Conservation (phyloP, 2,888 invertebrate genomes). For the Acronicta leporina region DNA sequence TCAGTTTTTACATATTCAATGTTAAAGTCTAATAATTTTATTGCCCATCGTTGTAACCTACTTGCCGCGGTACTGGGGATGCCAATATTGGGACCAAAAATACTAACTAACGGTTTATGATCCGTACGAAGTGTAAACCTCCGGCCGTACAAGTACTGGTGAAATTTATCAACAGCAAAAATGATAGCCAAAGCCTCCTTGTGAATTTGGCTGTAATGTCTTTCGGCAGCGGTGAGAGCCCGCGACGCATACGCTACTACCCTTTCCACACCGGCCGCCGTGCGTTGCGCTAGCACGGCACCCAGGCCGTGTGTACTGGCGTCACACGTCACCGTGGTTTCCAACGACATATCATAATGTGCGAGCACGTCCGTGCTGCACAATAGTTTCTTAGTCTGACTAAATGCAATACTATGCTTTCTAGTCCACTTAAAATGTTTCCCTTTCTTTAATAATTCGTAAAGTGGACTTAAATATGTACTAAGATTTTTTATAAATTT, state of each 20-base stretch:
- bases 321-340: conserved; percentile 1
- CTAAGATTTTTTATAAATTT: conserved; percentile 1
- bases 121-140: no score
- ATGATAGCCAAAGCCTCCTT: conserved; percentile 13
- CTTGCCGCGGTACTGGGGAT: conserved; percentile 6
- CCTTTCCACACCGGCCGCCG: background rate
- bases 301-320: conserved; percentile 4
- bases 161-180: conserved; percentile 1
- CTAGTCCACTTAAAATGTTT: conserved; percentile 1
- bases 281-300: conserved; percentile 6
- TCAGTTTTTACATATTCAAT: conserved; percentile 18
- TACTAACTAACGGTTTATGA: no score
- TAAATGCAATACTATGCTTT: background rate
- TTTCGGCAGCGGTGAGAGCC: conserved; percentile 1
- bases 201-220: conserved; percentile 9
- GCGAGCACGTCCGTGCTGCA: background rate
- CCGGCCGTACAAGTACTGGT: no score
- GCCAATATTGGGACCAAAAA: background rate
- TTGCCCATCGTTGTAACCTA: conserved; percentile 6
- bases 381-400: background rate
- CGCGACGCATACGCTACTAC: conserved; percentile 6
- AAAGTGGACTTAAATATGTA: background rate
- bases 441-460: conserved; percentile 10
- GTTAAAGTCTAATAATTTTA: conserved; percentile 10
- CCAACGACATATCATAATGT: conserved; percentile 2